Percentiles rank a stretch among this genome's conserved stretches.
These are phyloP conservation scores for Basileuterus tristriatus DNA, from an alignment of 2,797 vertebrate genomes.

Conservation along the genomic window DNA sequence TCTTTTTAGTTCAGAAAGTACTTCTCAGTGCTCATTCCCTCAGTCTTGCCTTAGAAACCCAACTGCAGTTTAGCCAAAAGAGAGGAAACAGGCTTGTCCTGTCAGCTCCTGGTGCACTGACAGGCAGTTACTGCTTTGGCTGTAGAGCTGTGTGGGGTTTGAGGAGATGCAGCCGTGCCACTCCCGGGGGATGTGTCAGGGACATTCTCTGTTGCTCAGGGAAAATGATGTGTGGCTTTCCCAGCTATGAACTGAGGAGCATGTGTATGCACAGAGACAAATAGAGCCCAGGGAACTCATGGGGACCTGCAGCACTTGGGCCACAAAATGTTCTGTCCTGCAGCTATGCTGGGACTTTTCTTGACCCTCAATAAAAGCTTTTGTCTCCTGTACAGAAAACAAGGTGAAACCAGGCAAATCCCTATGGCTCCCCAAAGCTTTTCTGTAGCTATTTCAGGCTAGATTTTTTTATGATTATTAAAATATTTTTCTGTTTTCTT, in stretches of 20 bases:
- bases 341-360: background rate
- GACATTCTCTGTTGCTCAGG: background rate
- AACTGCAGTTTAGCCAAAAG: background rate
- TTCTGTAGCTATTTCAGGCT: background rate
- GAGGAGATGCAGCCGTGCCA: background rate
- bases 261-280: background rate
- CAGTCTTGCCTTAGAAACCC: background rate
- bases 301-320: background rate
- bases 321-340: background rate
- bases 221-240: background rate
- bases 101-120: slow-evolving; percentile 50
- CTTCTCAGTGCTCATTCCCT: background rate
- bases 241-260: background rate
- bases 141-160: slow-evolving; percentile 49
- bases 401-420: background rate
- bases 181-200: slow-evolving; percentile 18
- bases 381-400: background rate
- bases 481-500: slow-evolving; percentile 6
- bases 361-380: background rate
- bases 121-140: slow-evolving; percentile 53
- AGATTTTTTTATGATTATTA: background rate
- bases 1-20: background rate
- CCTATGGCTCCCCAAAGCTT: background rate
- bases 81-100: slow-evolving; percentile 29
- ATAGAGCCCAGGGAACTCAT: background rate